Conservation (phyloP, 2,888 invertebrate genomes). For the Choreutis nemorana region DNA sequence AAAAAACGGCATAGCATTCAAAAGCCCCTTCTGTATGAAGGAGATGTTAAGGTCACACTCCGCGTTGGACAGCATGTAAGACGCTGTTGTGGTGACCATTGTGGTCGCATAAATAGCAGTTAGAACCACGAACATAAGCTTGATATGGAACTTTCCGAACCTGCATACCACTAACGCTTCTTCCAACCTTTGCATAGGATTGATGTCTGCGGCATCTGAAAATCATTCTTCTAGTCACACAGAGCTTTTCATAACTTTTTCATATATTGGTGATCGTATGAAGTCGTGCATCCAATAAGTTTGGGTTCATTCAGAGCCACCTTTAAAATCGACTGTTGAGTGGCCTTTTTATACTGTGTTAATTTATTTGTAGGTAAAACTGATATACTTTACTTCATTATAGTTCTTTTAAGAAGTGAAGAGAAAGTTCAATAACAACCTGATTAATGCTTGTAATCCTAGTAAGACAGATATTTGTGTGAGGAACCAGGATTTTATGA, state of each 20-base stretch:
- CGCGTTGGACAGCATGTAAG: conserved; percentile 31
- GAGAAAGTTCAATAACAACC: too few relatives aligned
- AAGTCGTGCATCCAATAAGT: too few relatives aligned
- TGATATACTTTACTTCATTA: too few relatives aligned
- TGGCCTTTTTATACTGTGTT: not conserved
- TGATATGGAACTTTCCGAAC: conserved; percentile 30
- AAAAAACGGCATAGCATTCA: conserved; percentile 32
- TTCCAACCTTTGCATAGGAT: conserved; percentile 30
- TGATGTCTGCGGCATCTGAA: too few relatives aligned
- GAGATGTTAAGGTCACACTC: conserved; percentile 34
- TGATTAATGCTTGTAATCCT: too few relatives aligned
- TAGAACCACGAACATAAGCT: conserved; percentile 23
- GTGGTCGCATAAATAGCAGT: conserved; percentile 21
- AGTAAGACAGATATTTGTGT: too few relatives aligned
- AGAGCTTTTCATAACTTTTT: too few relatives aligned
- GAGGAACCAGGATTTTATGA: too few relatives aligned
- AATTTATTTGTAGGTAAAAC: not conserved
- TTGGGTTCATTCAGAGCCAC: not conserved
- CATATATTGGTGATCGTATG: too few relatives aligned
- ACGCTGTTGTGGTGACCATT: conserved; percentile 26
- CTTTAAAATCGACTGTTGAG: not conserved
- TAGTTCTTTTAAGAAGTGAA: too few relatives aligned
- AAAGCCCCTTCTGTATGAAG: conserved; percentile 28
- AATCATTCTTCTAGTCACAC: too few relatives aligned
- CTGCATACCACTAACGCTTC: conserved; percentile 26